Evolutionary conservation across 2,797 vertebrate genomes (phyloP).

Genomic region (Lateolabrax maculatus): DNA sequence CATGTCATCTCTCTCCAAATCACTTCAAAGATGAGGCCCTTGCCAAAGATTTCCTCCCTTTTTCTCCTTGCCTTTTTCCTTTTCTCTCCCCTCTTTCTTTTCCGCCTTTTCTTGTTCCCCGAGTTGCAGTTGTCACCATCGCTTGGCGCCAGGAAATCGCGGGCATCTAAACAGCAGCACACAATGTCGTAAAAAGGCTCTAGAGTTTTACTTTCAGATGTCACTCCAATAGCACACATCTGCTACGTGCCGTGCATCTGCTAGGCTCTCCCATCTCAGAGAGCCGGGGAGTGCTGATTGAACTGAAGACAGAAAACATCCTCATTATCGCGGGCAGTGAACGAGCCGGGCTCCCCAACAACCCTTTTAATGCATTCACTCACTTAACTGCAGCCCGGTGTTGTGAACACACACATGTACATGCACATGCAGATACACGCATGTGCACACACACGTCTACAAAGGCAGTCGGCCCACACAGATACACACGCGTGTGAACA

Average conservation of each 20-base stretch:
- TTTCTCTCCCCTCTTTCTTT: constrained; percentile 63
- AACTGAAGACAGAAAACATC: constrained; percentile 86
- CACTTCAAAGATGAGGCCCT: constrained; percentile 85
- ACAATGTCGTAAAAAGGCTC: constrained; percentile 80
- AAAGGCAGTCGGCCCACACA: background rate
- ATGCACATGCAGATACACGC: constrained; percentile 22
- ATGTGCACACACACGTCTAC: background rate
- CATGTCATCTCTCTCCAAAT: constrained; percentile 90
- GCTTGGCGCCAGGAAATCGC: constrained; percentile 78
- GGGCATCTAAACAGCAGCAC: constrained; percentile 79
- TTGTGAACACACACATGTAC: constrained; percentile 31
- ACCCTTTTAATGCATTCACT: constrained; percentile 78
- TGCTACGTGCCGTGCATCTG: constrained; percentile 86
- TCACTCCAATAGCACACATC: constrained; percentile 88
- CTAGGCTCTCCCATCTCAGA: constrained; percentile 73
- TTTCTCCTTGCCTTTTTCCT: constrained; percentile 62
- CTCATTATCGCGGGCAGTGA: constrained; percentile 82
- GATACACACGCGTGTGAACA: constrained; percentile 3
- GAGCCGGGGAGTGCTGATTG: constrained; percentile 74
- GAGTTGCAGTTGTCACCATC: constrained; percentile 69
- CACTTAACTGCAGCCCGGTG: constrained; percentile 62
- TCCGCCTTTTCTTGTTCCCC: constrained; percentile 71
- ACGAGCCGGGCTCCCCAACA: constrained; percentile 69
- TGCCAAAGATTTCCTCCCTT: constrained; percentile 84
- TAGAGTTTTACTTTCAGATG: constrained; percentile 88